Conservation (phyloP, 2,888 invertebrate species). For the Nymphalis c-album region DNA sequence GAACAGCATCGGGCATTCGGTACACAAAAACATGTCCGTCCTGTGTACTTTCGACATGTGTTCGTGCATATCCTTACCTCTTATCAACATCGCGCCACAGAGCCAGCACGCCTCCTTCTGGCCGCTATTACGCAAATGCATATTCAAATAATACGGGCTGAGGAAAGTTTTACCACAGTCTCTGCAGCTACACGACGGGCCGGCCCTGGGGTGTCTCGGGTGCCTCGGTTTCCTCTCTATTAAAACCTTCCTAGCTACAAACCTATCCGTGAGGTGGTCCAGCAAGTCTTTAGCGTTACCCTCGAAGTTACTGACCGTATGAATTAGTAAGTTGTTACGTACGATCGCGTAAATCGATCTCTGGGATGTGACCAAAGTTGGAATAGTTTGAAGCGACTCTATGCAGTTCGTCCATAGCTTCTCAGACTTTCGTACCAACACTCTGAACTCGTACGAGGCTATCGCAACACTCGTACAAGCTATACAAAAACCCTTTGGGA, state of each 20-base stretch:
- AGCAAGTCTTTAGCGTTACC: conserved; percentile 53
- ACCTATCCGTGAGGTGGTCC: conserved; percentile 50
- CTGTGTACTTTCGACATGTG: conserved; percentile 57
- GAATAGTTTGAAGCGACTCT: conserved; percentile 45
- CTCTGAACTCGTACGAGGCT: conserved; percentile 62
- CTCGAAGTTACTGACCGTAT: conserved; percentile 54
- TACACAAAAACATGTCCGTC: conserved; percentile 50
- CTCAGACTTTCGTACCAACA: conserved; percentile 56
- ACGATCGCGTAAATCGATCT: conserved; percentile 62
- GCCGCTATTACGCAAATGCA: conserved; percentile 67
- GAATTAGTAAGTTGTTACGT: conserved; percentile 52
- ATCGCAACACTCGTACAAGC: conserved; percentile 59
- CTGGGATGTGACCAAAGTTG: conserved; percentile 35
- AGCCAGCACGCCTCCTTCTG: conserved; percentile 64
- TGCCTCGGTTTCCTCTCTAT: conserved; percentile 33
- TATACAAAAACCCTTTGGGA: conserved; percentile 61
- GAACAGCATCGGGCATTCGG: conserved; percentile 60
- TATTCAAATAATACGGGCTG: conserved; percentile 60
- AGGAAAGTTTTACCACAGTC: conserved; percentile 65
- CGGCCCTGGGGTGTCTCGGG: conserved; percentile 44
- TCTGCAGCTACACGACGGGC: conserved; percentile 56
- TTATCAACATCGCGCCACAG: conserved; percentile 55
- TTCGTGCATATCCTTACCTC: conserved; percentile 58
- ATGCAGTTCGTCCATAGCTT: conserved; percentile 59
- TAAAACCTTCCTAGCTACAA: conserved; percentile 41